Evolutionary conservation across 30 jellyfish, hydroid and myxozoan species (phyloP).

Genomic region (Chrysaora quinquecirrha): DNA sequence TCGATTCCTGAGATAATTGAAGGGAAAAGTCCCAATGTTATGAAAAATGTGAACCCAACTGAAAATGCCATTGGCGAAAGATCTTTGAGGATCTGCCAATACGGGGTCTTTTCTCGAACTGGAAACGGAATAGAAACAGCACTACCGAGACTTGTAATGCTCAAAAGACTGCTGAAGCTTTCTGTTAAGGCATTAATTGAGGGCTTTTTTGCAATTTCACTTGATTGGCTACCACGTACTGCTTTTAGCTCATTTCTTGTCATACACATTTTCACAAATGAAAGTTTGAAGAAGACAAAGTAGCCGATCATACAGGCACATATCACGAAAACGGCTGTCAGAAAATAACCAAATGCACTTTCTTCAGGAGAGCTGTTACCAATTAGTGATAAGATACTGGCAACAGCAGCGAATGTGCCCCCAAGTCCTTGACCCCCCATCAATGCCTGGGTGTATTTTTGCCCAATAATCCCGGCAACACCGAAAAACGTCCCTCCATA

Average conservation of each 20-base stretch:
- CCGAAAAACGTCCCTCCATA: conserved; percentile 94
- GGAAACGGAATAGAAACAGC: conserved; percentile 24
- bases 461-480: conserved; percentile 94
- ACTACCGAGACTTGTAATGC: conserved; percentile 60
- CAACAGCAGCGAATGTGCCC: conserved; percentile 97
- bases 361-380: conserved; percentile 69
- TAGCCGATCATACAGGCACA: conserved; percentile 61
- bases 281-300: conserved; percentile 61
- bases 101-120: conserved; percentile 63
- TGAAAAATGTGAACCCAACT: conserved; percentile 68
- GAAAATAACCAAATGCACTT: conserved; percentile 90
- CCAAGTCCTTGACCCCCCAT: conserved; percentile 99
- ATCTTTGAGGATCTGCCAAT: conserved; percentile 62
- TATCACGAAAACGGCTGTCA: conserved; percentile 81
- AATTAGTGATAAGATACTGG: conserved; percentile 78
- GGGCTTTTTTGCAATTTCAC: conserved; percentile 25
- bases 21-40: conserved; percentile 87
- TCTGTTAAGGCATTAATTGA: conserved; percentile 58
- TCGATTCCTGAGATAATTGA: conserved; percentile 77
- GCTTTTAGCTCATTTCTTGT: conserved; percentile 41
- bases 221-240: conserved; percentile 64
- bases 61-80: conserved; percentile 85
- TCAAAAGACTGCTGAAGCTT: conserved; percentile 40
- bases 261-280: conserved; percentile 55
- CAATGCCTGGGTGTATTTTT: conserved; percentile 90